These are phyloP conservation scores for Drosophila murphyi DNA, from an alignment of 1,140 invertebrate genomes.

Conservation along the genomic window DNA sequence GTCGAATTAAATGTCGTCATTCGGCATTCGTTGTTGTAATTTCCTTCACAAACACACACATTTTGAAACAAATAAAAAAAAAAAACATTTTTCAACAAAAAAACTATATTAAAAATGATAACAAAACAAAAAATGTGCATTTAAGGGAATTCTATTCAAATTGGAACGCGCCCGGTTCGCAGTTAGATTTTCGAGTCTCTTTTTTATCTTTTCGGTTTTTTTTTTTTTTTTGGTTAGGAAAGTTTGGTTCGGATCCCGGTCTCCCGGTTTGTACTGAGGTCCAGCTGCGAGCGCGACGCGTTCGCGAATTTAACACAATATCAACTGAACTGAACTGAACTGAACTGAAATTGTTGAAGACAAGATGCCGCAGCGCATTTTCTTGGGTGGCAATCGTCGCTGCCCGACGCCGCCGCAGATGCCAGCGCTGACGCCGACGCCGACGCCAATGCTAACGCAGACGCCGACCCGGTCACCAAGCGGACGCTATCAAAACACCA, in stretches of 20 bases:
- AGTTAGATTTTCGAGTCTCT: not conserved
- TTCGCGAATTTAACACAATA: slow-evolving; percentile 82
- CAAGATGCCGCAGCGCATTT: slow-evolving; percentile 75
- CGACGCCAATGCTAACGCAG: slow-evolving; percentile 15
- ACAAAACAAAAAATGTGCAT: not conserved
- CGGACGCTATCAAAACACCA: slow-evolving; percentile 44
- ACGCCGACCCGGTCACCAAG: slow-evolving; percentile 52
- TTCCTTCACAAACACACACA: slow-evolving; percentile 3
- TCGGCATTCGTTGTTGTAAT: not conserved
- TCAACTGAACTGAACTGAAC: slow-evolving; percentile 82
- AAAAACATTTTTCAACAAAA: not conserved
- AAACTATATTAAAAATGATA: slow-evolving; percentile 4
- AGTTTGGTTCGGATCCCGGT: not conserved
- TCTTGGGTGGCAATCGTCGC: slow-evolving; percentile 68
- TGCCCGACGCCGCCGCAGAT: slow-evolving; percentile 29
- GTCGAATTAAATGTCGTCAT: not conserved
- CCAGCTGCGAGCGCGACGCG: slow-evolving; percentile 66
- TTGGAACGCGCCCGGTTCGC: slow-evolving; percentile 1
- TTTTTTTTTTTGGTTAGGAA: not conserved
- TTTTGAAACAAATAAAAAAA: not conserved
- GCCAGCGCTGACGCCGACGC: slow-evolving; percentile 34
- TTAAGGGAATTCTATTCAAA: slow-evolving; percentile 16
- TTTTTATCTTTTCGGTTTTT: slow-evolving; percentile 1
- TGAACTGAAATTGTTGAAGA: slow-evolving; percentile 65
- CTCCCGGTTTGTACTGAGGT: slow-evolving; percentile 10